Evolutionary conservation across 2,888 invertebrate species (phyloP).

Genomic region (Papilio elwesi): DNA sequence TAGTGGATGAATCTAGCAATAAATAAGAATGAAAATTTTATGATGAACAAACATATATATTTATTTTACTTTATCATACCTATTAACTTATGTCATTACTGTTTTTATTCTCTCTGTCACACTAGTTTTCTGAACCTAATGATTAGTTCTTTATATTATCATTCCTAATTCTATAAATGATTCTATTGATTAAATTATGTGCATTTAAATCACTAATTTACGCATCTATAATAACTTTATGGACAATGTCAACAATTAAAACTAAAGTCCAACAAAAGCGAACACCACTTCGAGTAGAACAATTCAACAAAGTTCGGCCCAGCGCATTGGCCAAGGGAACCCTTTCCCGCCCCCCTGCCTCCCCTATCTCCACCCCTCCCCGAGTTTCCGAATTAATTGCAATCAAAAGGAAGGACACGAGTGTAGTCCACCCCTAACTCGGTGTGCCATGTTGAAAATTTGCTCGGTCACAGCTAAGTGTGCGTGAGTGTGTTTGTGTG

Average conservation of each 20-base stretch:
- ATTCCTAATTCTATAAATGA: slow-evolving; percentile 20
- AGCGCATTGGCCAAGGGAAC: slow-evolving; percentile 78
- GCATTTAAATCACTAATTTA: slow-evolving; percentile 43
- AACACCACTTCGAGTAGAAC: slow-evolving; percentile 61
- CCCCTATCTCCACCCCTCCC: slow-evolving; percentile 49
- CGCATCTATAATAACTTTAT: slow-evolving; percentile 42
- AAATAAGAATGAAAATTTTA: too few species aligned
- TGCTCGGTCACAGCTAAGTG: slow-evolving; percentile 53
- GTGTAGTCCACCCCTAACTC: slow-evolving; percentile 81
- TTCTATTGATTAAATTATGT: slow-evolving; percentile 46
- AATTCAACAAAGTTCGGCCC: slow-evolving; percentile 74
- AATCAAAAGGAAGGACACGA: slow-evolving; percentile 84
- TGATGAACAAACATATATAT: too few species aligned
- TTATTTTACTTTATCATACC: too few species aligned
- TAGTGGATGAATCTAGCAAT: too few species aligned
- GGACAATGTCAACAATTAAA: slow-evolving; percentile 50
- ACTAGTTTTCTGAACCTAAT: too few species aligned
- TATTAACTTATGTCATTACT: too few species aligned
- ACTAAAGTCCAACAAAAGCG: slow-evolving; percentile 60
- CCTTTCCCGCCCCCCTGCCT: slow-evolving; percentile 60
- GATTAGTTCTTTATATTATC: neutral
- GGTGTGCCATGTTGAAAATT: slow-evolving; percentile 80
- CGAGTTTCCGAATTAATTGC: slow-evolving; percentile 82
- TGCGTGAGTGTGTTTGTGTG: slow-evolving; percentile 47
- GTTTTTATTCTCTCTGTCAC: too few species aligned